phyloP scores from a whole-genome alignment of 2,797 vertebrate species.

The Dermochelys coriacea region DNA sequence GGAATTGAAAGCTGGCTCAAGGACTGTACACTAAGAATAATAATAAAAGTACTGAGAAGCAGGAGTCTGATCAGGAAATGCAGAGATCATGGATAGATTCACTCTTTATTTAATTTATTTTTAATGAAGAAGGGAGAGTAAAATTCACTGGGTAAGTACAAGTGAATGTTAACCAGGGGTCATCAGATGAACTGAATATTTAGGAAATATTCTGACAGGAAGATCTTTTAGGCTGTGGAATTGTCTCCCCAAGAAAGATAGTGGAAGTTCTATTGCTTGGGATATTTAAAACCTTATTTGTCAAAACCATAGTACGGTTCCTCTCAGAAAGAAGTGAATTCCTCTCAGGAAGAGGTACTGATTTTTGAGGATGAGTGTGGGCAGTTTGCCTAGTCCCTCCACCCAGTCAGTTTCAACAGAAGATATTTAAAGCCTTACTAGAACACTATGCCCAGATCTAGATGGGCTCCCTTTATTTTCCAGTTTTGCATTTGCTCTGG shows the following conservation, averaged over 20 bases:
- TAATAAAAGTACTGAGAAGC: neutral
- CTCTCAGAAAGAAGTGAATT: neutral
- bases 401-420: neutral
- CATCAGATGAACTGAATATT: neutral
- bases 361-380: neutral
- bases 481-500: neutral
- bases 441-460: neutral
- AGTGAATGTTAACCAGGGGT: neutral
- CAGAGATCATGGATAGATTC: neutral
- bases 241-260: neutral
- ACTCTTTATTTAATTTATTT: fast-evolving
- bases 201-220: neutral
- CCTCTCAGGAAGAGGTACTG: neutral
- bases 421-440: neutral
- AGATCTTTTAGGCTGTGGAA: neutral
- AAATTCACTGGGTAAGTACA: neutral
- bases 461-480: neutral
- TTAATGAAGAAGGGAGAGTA: fast-evolving
- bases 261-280: neutral
- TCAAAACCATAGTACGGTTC: neutral
- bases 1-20: neutral
- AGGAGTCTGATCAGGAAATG: neutral
- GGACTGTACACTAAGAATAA: neutral
- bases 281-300: neutral
- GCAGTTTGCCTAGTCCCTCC: neutral